phyloP scores from a whole-genome alignment of 1,140 invertebrate species.

The Monomorium pharaonis region DNA sequence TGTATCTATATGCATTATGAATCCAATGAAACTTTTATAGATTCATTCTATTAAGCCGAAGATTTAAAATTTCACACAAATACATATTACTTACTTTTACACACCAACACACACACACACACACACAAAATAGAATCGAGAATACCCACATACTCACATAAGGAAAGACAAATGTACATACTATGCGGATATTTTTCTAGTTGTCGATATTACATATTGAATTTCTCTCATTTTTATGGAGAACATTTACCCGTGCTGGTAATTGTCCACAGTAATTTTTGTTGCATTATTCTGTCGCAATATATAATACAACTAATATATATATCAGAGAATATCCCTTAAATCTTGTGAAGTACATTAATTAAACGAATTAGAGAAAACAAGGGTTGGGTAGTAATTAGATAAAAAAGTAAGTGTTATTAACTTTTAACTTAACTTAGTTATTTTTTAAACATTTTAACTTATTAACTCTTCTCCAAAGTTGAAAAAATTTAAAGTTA shows the following conservation, averaged over 20 bases:
- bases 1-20: constrained; percentile 3
- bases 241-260: background rate
- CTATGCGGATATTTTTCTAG: constrained; percentile 28
- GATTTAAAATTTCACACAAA: constrained; percentile 7
- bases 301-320: background rate
- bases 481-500: no score
- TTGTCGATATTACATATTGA: constrained; percentile 5
- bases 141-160: background rate
- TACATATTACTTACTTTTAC: no score
- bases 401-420: no score
- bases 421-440: no score
- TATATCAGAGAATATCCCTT: background rate
- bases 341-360: background rate
- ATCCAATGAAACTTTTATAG: constrained; percentile 26
- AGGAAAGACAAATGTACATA: background rate
- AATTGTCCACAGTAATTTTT: constrained; percentile 26
- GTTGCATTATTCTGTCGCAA: background rate
- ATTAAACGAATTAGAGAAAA: background rate
- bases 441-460: no score
- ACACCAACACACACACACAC: no score
- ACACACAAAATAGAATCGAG: constrained; percentile 23
- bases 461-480: no score
- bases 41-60: no score
- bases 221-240: constrained; percentile 1
- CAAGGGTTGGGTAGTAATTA: no score